These are phyloP conservation scores for Pontoporia blainvillei DNA, from an alignment of 2,113 vertebrate species.

Conservation along the genomic window DNA sequence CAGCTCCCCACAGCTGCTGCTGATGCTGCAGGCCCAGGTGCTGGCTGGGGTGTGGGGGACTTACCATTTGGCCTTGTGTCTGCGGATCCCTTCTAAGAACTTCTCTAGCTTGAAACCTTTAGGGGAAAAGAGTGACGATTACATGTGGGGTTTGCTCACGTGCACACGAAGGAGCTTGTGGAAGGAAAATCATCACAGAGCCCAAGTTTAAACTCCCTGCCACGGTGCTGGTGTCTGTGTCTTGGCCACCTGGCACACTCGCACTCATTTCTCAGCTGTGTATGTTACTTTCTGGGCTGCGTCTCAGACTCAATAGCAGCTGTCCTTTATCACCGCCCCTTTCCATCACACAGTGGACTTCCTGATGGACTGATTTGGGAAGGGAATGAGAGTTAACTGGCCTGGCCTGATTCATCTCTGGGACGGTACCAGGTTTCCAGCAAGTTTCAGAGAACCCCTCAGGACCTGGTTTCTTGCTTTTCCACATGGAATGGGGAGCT, in stretches of 20 bases:
- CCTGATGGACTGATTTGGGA: conserved; percentile 1
- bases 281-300: not conserved
- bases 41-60: not conserved
- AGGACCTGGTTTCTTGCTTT: conserved; percentile 17
- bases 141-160: not conserved
- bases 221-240: not conserved
- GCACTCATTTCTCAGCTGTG: accelerated
- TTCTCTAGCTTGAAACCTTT: not conserved
- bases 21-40: not conserved
- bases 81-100: not conserved
- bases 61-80: not conserved
- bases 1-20: not conserved
- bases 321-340: not conserved
- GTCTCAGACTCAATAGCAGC: not conserved
- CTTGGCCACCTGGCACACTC: too few species aligned
- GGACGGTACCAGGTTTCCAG: conserved; percentile 49
- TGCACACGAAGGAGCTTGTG: not conserved
- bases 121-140: not conserved
- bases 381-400: not conserved
- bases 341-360: accelerated
- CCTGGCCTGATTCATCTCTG: not conserved
- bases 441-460: conserved; percentile 47
- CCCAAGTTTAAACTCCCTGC: not conserved
- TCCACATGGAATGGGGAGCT: not conserved
- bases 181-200: too few species aligned